Evolutionary conservation across 1,140 invertebrate genomes (phyloP).

Genomic region (Andrena cerasifolii): DNA sequence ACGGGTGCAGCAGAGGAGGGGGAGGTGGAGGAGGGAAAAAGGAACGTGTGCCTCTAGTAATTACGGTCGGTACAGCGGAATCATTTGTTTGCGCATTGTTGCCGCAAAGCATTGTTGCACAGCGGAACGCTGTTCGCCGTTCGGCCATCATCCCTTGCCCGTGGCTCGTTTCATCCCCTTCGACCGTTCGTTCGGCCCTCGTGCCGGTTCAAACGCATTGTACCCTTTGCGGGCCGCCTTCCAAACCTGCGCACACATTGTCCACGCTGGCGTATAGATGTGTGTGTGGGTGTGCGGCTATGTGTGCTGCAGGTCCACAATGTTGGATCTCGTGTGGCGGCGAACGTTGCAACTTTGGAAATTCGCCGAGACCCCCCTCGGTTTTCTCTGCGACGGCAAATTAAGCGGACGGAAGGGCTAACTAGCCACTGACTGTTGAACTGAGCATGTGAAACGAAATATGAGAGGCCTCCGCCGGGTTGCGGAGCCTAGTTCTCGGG

Average conservation of each 20-base stretch:
- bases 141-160: constrained; percentile 26
- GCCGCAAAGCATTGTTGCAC: constrained; percentile 76
- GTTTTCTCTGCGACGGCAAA: constrained; percentile 36
- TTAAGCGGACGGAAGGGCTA: constrained; percentile 25
- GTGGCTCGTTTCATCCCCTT: constrained; percentile 26
- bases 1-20: constrained; percentile 5
- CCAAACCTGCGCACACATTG: background rate
- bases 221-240: constrained; percentile 32
- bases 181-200: constrained; percentile 4
- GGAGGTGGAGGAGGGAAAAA: constrained; percentile 12
- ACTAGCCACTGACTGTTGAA: background rate
- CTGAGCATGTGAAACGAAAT: background rate
- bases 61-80: constrained; percentile 74
- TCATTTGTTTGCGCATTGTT: constrained; percentile 80
- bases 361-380: constrained; percentile 14
- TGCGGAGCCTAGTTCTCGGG: too few relatives aligned
- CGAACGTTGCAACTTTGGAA: constrained; percentile 35
- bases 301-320: too few relatives aligned
- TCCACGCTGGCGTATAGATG: background rate
- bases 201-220: constrained; percentile 59
- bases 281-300: background rate
- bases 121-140: constrained; percentile 59
- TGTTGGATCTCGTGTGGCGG: background rate
- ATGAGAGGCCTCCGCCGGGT: too few relatives aligned
- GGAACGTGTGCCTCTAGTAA: constrained; percentile 68